Base-by-base conservation (phyloP, 1,140 invertebrate genomes). In the Zaprionus capensis region DNA sequence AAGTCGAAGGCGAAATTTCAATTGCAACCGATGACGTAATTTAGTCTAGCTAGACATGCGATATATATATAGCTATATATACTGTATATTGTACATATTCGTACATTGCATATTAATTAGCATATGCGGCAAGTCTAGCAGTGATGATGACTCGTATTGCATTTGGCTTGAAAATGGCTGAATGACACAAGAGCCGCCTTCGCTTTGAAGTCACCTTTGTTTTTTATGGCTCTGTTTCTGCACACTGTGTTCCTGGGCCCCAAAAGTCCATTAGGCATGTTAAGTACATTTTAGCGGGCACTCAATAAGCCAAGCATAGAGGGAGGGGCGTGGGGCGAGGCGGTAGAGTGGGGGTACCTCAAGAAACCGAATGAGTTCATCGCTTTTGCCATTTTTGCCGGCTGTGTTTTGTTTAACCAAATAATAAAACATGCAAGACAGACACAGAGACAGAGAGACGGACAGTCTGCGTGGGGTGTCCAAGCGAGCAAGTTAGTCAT, bases 341-440 rank as follows among this genome's bases (percentile, higher is more conserved):
- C 4, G 5, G 14, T 1, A 15, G 15, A n/a, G 15, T 4, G n/a
- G n/a, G n/a, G n/a, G n/a, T 7, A 3, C 6, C 31, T 0, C 31
- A 34, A 34, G 31, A 34, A 34, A 44, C 41, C n/a, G 74, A 91
- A 90, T 90, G 82, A 90, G 86, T 90, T 85, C 85, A 91, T 78
- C 76, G 76, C 34, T 68, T 76, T 79, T 76, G 83, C 79, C 82
- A 88, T 82, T 82, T 76, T 65, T 49, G 82, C 71, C 78, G 82
- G 80, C 70, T 81, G 61, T 58, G 69, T 66, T 69, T 79, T 76
- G 76, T 81, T 81, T 78, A 80, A 73, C 70, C 73, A 83, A 87
- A 83, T 78, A 83, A 72, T 61, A 82, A 76, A 71, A 74, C 70
- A 73, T 65, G 64, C 41, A n/a, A 46, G 41, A 46, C n/a, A 17